phyloP scores from a whole-genome alignment of 1,140 invertebrate genomes.

The Aleiodes sp. region DNA sequence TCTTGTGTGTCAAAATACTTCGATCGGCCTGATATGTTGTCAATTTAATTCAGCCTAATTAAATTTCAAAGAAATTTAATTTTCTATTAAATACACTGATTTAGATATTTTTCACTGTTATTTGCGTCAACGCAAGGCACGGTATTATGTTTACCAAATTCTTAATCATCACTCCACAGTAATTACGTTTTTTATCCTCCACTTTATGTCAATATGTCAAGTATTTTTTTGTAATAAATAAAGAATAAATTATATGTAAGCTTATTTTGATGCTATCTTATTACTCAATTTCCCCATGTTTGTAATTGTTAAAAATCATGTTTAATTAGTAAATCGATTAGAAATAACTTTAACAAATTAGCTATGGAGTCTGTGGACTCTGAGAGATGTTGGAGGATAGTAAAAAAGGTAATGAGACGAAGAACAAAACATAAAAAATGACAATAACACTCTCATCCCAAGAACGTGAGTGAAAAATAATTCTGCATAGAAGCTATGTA shows the following conservation, averaged over 20 bases:
- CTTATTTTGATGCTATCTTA: too few species aligned
- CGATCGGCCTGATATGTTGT: too few species aligned
- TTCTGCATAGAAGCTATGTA: constrained; percentile 37
- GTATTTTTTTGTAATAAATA: background rate
- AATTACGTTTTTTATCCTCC: background rate
- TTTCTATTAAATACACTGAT: too few species aligned
- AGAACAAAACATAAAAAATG: background rate
- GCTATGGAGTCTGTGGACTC: constrained; percentile 20
- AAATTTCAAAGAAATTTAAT: too few species aligned
- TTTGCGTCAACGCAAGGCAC: too few species aligned
- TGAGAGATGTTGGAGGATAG: constrained; percentile 32
- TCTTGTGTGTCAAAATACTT: too few species aligned
- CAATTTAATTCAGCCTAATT: too few species aligned
- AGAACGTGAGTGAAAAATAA: constrained; percentile 19
- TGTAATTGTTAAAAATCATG: background rate
- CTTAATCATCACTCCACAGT: background rate
- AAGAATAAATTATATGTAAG: background rate
- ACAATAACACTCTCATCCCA: background rate
- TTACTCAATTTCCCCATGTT: too few species aligned
- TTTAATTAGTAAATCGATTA: constrained; percentile 33
- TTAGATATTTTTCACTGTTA: too few species aligned
- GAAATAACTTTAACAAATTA: constrained; percentile 38
- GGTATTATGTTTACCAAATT: too few species aligned
- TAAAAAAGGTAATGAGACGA: background rate
- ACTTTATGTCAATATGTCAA: background rate